These are phyloP conservation scores for Luperina nickerlii DNA, from an alignment of 2,888 invertebrate species.

Conservation along the genomic window DNA sequence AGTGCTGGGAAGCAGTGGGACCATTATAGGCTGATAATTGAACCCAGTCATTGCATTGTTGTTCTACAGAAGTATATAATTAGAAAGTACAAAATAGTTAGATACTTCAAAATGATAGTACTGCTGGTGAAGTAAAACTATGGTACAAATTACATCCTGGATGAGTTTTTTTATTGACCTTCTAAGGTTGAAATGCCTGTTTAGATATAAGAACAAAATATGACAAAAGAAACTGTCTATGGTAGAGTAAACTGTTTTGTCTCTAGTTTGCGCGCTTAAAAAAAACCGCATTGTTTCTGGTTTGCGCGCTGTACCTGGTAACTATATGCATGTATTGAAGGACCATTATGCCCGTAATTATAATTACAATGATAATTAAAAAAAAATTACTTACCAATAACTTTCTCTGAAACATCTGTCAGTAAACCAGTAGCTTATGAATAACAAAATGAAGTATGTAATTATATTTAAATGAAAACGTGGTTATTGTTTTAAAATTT, in stretches of 20 bases:
- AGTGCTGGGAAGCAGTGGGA: too few species aligned
- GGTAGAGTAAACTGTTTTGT: neutral
- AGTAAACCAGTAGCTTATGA: conserved; percentile 27
- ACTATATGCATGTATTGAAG: neutral
- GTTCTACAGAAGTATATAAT: neutral
- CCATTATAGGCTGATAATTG: too few species aligned
- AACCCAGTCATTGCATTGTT: neutral
- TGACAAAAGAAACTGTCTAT: neutral
- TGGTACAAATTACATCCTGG: neutral
- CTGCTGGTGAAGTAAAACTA: neutral
- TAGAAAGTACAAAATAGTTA: neutral
- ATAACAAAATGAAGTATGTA: conserved; percentile 41
- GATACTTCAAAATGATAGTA: neutral
- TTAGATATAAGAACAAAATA: neutral
- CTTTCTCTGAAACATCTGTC: conserved; percentile 57
- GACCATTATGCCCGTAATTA: neutral
- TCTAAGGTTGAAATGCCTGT: neutral
- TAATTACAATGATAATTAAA: neutral
- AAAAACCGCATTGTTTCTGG: neutral
- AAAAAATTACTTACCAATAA: conserved; percentile 32
- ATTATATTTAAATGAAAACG: conserved; percentile 3
- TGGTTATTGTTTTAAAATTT: neutral
- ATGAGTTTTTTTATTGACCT: neutral
- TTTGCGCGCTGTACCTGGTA: neutral
- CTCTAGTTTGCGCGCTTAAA: neutral